A percentile compares a stretch with the other conserved stretches of the same genome.
Evolutionary conservation across 2,797 vertebrate species (phyloP).

Genomic region (Pseudochromis fuscus): DNA sequence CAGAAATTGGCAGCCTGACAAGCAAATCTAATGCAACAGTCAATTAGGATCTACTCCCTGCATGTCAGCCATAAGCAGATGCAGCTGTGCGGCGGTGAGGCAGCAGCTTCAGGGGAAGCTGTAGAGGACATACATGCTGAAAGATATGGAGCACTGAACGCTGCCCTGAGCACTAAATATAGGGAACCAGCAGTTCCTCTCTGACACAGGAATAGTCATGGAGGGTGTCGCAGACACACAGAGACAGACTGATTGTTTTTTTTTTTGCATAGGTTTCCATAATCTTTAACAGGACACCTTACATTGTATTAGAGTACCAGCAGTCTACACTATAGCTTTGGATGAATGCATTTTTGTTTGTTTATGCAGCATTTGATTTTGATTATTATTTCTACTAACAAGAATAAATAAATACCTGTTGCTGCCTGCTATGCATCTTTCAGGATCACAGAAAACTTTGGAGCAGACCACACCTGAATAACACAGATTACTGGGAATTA

Average conservation of each 20-base stretch:
- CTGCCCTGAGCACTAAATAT: constrained; percentile 46
- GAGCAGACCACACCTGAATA: too few relatives aligned
- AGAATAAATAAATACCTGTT: too few relatives aligned
- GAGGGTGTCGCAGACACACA: constrained; percentile 3
- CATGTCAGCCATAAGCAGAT: constrained; percentile 63
- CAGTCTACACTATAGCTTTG: too few relatives aligned
- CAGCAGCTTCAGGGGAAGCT: constrained; percentile 58
- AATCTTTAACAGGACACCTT: not conserved
- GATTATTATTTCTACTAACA: too few relatives aligned
- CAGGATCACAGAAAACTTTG: too few relatives aligned
- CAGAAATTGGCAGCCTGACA: constrained; percentile 57
- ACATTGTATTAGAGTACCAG: too few relatives aligned
- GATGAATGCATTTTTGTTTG: too few relatives aligned
- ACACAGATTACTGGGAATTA: too few relatives aligned
- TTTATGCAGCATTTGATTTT: too few relatives aligned
- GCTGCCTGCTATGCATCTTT: too few relatives aligned
- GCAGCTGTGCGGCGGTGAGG: constrained; percentile 68
- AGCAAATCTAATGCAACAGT: constrained; percentile 72
- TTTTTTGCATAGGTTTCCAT: not conserved
- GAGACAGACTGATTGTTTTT: not conserved
- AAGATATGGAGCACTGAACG: constrained; percentile 55
- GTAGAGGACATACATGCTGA: constrained; percentile 53
- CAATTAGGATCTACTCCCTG: constrained; percentile 65
- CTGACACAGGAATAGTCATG: constrained; percentile 13
- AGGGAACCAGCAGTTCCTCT: constrained; percentile 40